A percentile compares a stretch with the other conserved stretches of the same genome.
Evolutionary conservation across 2,888 invertebrate species (phyloP).

Genomic region (Torymus tubicola): DNA sequence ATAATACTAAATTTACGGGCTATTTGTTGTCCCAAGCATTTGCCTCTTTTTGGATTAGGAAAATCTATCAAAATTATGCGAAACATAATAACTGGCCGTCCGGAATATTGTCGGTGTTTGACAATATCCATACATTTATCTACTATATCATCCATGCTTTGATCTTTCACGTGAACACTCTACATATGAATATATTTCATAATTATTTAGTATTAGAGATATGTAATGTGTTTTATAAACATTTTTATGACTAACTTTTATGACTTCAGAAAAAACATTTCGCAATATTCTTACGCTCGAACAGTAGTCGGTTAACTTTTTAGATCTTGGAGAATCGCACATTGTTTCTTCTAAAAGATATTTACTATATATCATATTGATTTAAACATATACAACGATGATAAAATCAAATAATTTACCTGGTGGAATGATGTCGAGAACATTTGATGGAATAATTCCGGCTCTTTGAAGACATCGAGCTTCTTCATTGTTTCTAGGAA

Average conservation of each 20-base stretch:
- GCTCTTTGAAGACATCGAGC: constrained; percentile 75
- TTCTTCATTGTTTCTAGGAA: constrained; percentile 76
- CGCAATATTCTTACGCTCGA: constrained; percentile 38
- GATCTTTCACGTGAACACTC: neutral
- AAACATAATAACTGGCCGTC: constrained; percentile 79
- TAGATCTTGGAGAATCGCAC: neutral
- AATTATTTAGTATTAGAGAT: neutral
- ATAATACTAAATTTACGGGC: constrained; percentile 79
- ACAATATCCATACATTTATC: constrained; percentile 72
- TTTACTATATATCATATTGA: neutral
- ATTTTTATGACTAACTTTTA: constrained; percentile 28
- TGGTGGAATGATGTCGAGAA: constrained; percentile 73
- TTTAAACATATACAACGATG: neutral
- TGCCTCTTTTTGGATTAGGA: constrained; percentile 77
- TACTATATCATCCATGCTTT: constrained; percentile 72
- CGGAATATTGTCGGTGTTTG: constrained; percentile 70
- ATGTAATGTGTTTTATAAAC: neutral
- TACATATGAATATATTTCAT: neutral
- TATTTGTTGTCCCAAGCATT: constrained; percentile 78
- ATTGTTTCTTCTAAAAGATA: constrained; percentile 6
- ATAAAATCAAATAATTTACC: neutral
- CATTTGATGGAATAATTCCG: constrained; percentile 78
- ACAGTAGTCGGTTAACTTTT: neutral
- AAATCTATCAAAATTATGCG: constrained; percentile 81
- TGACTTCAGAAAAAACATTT: constrained; percentile 13